A percentile compares a stretch with the other conserved stretches of the same genome.
phyloP scores from a whole-genome alignment of 2,797 vertebrate genomes.

The Sebastes itinus region DNA sequence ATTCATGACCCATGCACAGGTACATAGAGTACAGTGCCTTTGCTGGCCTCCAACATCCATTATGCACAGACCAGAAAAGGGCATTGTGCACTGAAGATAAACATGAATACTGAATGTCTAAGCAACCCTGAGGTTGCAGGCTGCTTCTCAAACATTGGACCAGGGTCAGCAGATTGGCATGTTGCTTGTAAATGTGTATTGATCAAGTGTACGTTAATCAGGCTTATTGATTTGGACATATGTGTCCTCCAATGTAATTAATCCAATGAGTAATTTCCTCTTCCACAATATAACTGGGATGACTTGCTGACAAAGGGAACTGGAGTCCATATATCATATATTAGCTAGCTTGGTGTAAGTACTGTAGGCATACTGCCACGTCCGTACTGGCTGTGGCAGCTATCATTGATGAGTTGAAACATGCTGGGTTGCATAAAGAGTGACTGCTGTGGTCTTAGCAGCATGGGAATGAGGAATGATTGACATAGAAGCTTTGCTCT shows the following conservation, averaged over 20 bases:
- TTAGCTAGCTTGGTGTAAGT: slow-evolving; percentile 3
- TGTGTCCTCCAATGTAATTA: slow-evolving; percentile 57
- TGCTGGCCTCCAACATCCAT: slow-evolving; percentile 35
- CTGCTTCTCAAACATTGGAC: slow-evolving; percentile 25
- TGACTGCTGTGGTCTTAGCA: background rate
- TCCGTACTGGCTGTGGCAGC: background rate
- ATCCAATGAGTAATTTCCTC: slow-evolving; percentile 61
- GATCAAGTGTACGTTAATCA: slow-evolving; percentile 68
- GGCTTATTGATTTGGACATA: slow-evolving; percentile 63
- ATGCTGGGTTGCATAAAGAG: background rate
- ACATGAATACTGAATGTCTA: background rate
- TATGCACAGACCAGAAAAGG: slow-evolving; percentile 20
- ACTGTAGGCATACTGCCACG: slow-evolving; percentile 13
- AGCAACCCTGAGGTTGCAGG: slow-evolving; percentile 33
- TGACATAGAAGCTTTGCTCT: background rate
- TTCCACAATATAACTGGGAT: slow-evolving; percentile 21
- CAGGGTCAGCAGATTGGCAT: slow-evolving; percentile 48
- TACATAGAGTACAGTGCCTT: background rate
- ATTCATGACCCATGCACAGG: slow-evolving; percentile 28
- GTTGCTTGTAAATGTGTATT: slow-evolving; percentile 64
- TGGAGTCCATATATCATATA: slow-evolving; percentile 33
- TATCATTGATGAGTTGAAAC: slow-evolving; percentile 15
- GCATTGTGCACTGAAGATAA: background rate
- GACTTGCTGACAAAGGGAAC: slow-evolving; percentile 49
- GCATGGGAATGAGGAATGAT: background rate